Evolutionary conservation across 2,888 invertebrate genomes (phyloP).

Genomic region (Macrosiphum euphorbiae): DNA sequence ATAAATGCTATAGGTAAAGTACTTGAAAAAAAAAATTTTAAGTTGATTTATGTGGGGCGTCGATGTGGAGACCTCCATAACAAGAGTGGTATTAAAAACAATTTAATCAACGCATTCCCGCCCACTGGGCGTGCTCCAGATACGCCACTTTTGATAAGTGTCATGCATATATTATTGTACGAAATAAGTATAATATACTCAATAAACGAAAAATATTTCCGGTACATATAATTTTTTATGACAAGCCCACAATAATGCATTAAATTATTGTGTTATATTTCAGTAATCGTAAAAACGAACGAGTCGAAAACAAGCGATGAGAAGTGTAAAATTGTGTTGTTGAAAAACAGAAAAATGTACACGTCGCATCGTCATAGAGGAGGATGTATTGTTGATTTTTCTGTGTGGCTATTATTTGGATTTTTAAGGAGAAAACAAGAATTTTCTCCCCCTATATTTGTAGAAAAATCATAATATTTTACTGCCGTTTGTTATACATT

Average conservation of each 20-base stretch:
- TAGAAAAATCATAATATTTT: constrained; percentile 2
- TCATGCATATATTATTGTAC: background rate
- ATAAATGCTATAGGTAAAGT: background rate
- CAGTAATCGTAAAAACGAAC: background rate
- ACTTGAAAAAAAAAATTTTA: background rate
- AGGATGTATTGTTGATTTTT: background rate
- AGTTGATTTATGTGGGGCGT: background rate
- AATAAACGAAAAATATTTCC: background rate
- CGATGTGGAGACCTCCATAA: background rate
- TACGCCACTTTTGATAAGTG: background rate
- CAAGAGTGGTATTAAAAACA: background rate
- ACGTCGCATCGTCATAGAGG: background rate
- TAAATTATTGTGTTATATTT: background rate
- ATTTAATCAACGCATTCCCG: background rate
- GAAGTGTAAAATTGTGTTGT: background rate
- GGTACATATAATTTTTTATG: background rate
- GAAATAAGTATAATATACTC: background rate
- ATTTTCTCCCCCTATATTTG: background rate
- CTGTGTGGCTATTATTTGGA: background rate
- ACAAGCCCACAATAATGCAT: background rate
- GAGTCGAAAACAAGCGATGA: background rate
- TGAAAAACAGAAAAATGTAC: background rate
- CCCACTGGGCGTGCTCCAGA: background rate
- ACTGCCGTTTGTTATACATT: background rate
- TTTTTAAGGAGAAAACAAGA: background rate